Percentiles rank a stretch among this genome's conserved stretches.
Conservation (phyloP, 2,888 invertebrate species). For the Epirrhoe alternata region DNA sequence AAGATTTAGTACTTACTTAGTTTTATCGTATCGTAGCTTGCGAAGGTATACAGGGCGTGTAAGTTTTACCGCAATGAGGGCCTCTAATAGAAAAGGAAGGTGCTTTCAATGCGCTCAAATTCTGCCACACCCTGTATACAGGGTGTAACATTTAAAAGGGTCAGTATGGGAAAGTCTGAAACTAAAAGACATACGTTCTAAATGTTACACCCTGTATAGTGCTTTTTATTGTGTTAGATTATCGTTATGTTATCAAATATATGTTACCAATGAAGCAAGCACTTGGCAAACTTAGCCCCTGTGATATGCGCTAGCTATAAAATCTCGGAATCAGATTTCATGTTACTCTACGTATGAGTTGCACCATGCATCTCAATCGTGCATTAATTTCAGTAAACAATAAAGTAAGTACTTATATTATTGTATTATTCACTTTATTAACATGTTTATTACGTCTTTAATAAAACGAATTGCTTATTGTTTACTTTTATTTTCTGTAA, state of each 20-base stretch:
- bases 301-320: conserved; percentile 75
- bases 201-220: too few relatives aligned
- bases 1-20: neutral
- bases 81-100: too few relatives aligned
- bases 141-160: too few relatives aligned
- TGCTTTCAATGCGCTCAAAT: too few relatives aligned
- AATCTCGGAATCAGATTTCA: conserved; percentile 60
- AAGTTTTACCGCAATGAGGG: too few relatives aligned
- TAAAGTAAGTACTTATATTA: conserved; percentile 59
- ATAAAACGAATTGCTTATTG: conserved; percentile 82
- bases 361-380: conserved; percentile 65
- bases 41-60: neutral
- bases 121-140: neutral
- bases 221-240: neutral
- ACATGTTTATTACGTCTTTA: conserved; percentile 85
- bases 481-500: conserved; percentile 53
- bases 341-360: conserved; percentile 63
- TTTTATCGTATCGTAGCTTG: neutral
- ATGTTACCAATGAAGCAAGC: conserved; percentile 5
- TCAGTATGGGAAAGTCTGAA: too few relatives aligned
- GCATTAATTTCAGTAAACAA: conserved; percentile 70
- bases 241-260: neutral
- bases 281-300: conserved; percentile 62
- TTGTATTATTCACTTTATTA: conserved; percentile 84
- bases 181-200: too few relatives aligned